These are phyloP conservation scores for Scrobipalpa costella DNA, from an alignment of 2,888 invertebrate genomes.

Conservation along the genomic window DNA sequence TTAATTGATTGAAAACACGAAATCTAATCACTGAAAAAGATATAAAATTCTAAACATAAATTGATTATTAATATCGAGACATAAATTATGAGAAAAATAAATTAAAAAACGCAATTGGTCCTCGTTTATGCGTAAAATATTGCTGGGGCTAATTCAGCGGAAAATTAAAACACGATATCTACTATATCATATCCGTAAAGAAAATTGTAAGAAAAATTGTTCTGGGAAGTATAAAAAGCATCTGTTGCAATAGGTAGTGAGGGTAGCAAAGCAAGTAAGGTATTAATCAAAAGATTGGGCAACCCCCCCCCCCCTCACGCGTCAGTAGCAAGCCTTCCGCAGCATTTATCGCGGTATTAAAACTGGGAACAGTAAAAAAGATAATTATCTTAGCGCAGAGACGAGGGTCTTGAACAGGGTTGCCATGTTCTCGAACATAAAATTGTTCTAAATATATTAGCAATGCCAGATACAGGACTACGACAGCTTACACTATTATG, in stretches of 20 bases:
- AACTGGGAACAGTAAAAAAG: constrained; percentile 78
- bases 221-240: constrained; percentile 70
- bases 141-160: constrained; percentile 63
- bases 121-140: constrained; percentile 37
- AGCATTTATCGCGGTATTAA: constrained; percentile 80
- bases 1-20: constrained; percentile 1
- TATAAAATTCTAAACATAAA: constrained; percentile 20
- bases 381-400: constrained; percentile 75
- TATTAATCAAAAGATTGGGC: constrained; percentile 63
- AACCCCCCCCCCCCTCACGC: constrained; percentile 61
- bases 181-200: constrained; percentile 47
- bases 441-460: no score
- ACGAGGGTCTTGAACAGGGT: constrained; percentile 72
- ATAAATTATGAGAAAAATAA: constrained; percentile 18
- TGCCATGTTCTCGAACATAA: constrained; percentile 38
- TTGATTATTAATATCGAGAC: constrained; percentile 20
- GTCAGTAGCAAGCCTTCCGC: constrained; percentile 78
- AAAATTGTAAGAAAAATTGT: constrained; percentile 55
- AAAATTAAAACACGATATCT: constrained; percentile 68
- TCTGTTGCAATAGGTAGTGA: constrained; percentile 62
- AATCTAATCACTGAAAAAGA: constrained; percentile 8
- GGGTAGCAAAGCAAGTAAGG: constrained; percentile 63
- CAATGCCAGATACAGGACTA: no score
- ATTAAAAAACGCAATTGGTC: constrained; percentile 15
- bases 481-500: no score